Conservation (phyloP, 2,888 invertebrate genomes). For the Idaea biselata region DNA sequence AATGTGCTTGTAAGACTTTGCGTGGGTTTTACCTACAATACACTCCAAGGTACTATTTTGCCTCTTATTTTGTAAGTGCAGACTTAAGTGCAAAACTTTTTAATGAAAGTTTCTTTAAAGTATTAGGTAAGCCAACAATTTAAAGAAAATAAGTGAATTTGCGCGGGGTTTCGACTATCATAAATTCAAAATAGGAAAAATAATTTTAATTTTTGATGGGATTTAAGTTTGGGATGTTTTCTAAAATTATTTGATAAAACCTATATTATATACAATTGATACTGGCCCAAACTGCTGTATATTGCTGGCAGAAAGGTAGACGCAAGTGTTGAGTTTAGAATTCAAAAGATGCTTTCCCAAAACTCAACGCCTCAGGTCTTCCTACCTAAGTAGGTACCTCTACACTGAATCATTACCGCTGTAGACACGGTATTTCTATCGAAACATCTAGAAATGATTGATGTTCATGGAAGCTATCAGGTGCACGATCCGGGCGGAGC, state of each 20-base stretch:
- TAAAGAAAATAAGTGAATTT: too few relatives aligned
- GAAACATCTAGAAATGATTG: neutral
- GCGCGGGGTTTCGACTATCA: too few relatives aligned
- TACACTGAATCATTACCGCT: neutral
- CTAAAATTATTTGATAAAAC: too few relatives aligned
- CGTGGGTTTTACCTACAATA: neutral
- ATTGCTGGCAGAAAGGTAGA: too few relatives aligned
- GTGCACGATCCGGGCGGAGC: neutral
- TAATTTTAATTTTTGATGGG: too few relatives aligned
- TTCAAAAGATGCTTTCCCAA: too few relatives aligned
- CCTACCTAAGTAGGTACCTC: neutral
- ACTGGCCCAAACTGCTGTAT: too few relatives aligned
- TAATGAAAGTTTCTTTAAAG: neutral
- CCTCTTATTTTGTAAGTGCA: neutral
- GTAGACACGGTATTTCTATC: neutral
- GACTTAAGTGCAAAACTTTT: neutral
- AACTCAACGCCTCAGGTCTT: neutral
- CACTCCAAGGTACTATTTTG: neutral
- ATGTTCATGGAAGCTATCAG: neutral
- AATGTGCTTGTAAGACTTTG: neutral
- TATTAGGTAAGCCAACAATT: too few relatives aligned
- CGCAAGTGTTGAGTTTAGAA: too few relatives aligned
- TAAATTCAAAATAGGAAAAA: too few relatives aligned
- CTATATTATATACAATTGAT: too few relatives aligned
- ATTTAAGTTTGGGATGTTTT: too few relatives aligned